Evolutionary conservation across 2,797 vertebrate species (phyloP), one percentile per base, ranked within the genome.

Genomic region (Pseudomugil tenellus): DNA sequence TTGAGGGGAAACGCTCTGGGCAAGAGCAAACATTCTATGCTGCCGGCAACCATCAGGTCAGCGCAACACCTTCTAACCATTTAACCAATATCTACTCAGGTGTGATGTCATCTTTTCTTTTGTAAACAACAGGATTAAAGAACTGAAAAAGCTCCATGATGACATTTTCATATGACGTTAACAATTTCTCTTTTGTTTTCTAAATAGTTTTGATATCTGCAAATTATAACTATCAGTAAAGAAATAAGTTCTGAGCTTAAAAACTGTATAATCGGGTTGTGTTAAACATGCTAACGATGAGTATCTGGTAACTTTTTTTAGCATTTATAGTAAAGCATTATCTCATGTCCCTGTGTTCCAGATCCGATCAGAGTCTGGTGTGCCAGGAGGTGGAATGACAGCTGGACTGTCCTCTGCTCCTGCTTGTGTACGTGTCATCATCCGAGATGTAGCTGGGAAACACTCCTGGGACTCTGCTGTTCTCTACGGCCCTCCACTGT

Each of bases 401-500:
- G 96, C 97, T 60, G 97, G 97, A 59, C 94, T 99, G 75, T 94
- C 95, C 59, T 97, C 97, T 65, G 95, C 96, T 76, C 96, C 95
- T 54, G 94, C 96, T 69, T 96, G 96, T 43, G 96, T 99, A 63
- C 96, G 98, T 68, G 94, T 99, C 82, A 96, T 99, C 78, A 94
- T 99, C 70, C 94, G 98, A 59, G 98, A 99, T 85, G 94, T 98
- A 1, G 98, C 98, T 9, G 97, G 98, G 57, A 99, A 99, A 84
- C 98, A 99, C 90, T 97, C 97, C 0, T 99, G 98, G 98, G 97
- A 99, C 91, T 98, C 98, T 0, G 96, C 97, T 9, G 96, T 99
- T 67, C 91, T 99, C 53, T 99, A 98, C 39, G 97, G 96, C 58
- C 96, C 97, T 3, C 95, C 97, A 1, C 93, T 93, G 0, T 87